Evolutionary conservation across 2,797 vertebrate genomes (phyloP), one percentile per base, ranked within the genome.

Genomic region (Heteromormyrus szaboi): DNA sequence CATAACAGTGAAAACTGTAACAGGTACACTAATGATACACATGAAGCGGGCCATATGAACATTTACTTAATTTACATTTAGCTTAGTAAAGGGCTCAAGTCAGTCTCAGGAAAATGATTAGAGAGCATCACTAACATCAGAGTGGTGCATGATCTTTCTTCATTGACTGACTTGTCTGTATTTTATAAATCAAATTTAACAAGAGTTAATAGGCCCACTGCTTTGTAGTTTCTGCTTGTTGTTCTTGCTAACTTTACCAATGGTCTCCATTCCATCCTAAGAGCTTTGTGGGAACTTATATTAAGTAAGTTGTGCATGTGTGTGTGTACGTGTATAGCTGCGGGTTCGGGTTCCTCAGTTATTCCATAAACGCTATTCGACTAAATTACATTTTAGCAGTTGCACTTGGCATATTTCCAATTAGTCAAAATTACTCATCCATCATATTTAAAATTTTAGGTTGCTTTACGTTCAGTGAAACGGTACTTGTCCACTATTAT

Each of bases 81-180:
- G 41, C 22, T 25, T 84, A 50, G 44, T 44, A 22, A 83, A 11
- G 7, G n/a, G 25, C 79, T 79, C 22, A 56, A 86, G n/a, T 37
- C 85, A 86, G 85, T 86, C 85, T 86, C 85, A 86, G 85, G 6
- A 7, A 44, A 5, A 86, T 29, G 51, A 56, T 56, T 59, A 41
- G 17, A 86, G 0, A 33, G 53, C 85, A 86, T 86, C 85, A 86
- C 85, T 33, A 56, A 53, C 19, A 8, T 86, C 85, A 86, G 85
- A 53, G 85, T 86, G 85, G 85, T 86, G 85, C 85, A 86, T 59
- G 53, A 86, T 86, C 14, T 86, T 86, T 86, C 85, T 17, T 86
- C 85, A 86, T 56, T 56, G 85, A 86, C 85, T 17, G 51, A 86
- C 51, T 37, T 12, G 44, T 8, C 37, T 51, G 41, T 84, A n/a